phyloP scores from a whole-genome alignment of 1,140 invertebrate genomes.

The Onthophagus taurus region DNA sequence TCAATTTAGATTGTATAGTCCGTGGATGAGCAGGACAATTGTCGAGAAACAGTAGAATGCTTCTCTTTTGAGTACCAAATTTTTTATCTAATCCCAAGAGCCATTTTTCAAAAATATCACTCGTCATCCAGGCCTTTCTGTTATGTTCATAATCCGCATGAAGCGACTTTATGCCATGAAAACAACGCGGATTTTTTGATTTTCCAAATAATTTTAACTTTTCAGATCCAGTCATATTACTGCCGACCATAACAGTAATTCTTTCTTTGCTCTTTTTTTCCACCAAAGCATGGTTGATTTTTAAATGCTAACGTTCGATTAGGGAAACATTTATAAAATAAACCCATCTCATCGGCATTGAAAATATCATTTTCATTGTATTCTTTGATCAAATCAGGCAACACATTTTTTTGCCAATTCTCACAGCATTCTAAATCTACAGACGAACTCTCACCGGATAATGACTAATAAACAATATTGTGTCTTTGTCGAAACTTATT shows the following conservation, averaged over 20 bases:
- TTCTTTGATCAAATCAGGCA: too few species aligned
- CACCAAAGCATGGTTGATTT: conserved; percentile 7
- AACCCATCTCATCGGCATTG: too few species aligned
- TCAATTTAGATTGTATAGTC: too few species aligned
- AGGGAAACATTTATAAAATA: too few species aligned
- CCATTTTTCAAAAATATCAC: conserved; percentile 33
- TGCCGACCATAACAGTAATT: conserved; percentile 8
- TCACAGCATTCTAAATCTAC: too few species aligned
- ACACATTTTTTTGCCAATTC: too few species aligned
- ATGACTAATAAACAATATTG: too few species aligned
- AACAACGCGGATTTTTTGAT: conserved; percentile 12
- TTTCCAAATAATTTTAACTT: conserved; percentile 13
- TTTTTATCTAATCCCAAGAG: conserved; percentile 30
- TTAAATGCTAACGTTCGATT: too few species aligned
- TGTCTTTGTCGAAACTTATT: too few species aligned
- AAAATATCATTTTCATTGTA: too few species aligned
- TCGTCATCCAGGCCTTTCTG: conserved; percentile 38
- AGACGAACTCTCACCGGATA: too few species aligned
- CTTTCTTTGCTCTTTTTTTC: conserved; percentile 9
- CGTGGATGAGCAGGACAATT: conserved; percentile 37
- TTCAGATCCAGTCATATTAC: conserved; percentile 12
- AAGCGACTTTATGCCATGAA: conserved; percentile 15
- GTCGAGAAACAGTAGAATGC: conserved; percentile 40
- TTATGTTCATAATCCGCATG: conserved; percentile 29
- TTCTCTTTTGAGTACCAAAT: conserved; percentile 31